phyloP scores from a whole-genome alignment of 2,888 invertebrate genomes.

The Zootermopsis nevadensis region DNA sequence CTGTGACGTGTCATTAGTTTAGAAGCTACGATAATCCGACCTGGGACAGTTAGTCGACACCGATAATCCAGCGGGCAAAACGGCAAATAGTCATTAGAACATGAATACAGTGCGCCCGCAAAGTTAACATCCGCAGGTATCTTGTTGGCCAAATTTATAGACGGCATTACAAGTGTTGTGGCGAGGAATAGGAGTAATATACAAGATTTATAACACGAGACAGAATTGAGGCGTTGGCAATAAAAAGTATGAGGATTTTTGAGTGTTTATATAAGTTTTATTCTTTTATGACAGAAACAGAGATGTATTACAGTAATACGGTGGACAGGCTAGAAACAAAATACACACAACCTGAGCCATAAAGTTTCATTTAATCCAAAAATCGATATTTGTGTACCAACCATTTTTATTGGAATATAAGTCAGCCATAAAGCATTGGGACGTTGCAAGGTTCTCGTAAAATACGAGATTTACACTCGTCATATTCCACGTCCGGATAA shows the following conservation, averaged over 20 bases:
- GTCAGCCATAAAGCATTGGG: slow-evolving; percentile 18
- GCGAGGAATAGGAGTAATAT: not conserved
- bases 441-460: slow-evolving; percentile 1
- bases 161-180: not conserved
- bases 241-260: not conserved
- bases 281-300: slow-evolving; percentile 13
- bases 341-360: not conserved
- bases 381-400: slow-evolving; percentile 18
- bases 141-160: not conserved
- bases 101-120: no score
- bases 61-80: no score
- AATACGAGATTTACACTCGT: slow-evolving; percentile 7
- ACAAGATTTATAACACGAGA: slow-evolving; percentile 2
- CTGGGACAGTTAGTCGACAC: no score
- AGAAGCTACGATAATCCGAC: no score
- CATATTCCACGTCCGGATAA: not conserved
- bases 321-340: not conserved
- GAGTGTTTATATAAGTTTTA: slow-evolving; percentile 7
- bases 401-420: slow-evolving; percentile 18
- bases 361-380: slow-evolving; percentile 5
- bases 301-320: not conserved
- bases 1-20: no score
- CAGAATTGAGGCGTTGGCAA: slow-evolving; percentile 6
- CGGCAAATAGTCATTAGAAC: no score
- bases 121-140: not conserved